Conservation (phyloP, 2,888 invertebrate species). For the Pherbina coryleti region DNA sequence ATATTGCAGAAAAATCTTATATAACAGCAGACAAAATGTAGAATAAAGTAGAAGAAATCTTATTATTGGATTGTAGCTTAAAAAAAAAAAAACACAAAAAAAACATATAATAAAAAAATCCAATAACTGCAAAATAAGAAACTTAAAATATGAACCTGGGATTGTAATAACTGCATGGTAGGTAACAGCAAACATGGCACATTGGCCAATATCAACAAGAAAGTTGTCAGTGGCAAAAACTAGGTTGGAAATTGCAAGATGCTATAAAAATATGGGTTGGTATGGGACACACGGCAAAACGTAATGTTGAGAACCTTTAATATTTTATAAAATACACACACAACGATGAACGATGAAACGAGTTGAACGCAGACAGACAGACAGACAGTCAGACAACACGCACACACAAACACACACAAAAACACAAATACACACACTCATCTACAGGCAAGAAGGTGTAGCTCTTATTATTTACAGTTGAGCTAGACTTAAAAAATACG, state of each 20-base stretch:
- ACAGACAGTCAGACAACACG: conserved; percentile 24
- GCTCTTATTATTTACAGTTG: conserved; percentile 64
- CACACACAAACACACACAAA: conserved; percentile 40
- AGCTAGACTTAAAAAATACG: conserved; percentile 44
- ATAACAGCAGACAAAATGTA: neutral
- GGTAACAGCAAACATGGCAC: neutral
- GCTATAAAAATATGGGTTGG: conserved; percentile 6
- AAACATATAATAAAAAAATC: neutral
- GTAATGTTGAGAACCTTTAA: conserved; percentile 45
- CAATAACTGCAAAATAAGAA: conserved; percentile 24
- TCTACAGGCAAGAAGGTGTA: conserved; percentile 52
- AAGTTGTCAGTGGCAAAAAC: neutral
- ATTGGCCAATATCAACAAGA: conserved; percentile 11
- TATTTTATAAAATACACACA: conserved; percentile 59
- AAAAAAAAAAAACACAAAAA: neutral
- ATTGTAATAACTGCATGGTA: conserved; percentile 20
- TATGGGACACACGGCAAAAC: neutral
- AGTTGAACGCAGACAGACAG: conserved; percentile 41
- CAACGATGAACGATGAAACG: conserved; percentile 39
- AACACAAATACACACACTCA: conserved; percentile 34
- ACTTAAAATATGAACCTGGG: conserved; percentile 17
- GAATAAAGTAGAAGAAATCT: conserved; percentile 23
- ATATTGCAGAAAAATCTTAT: neutral
- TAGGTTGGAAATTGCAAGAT: neutral
- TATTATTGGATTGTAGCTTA: conserved; percentile 25